Evolutionary conservation across 2,113 vertebrate genomes (phyloP).

Genomic region (Psammodynastes pulverulentus): DNA sequence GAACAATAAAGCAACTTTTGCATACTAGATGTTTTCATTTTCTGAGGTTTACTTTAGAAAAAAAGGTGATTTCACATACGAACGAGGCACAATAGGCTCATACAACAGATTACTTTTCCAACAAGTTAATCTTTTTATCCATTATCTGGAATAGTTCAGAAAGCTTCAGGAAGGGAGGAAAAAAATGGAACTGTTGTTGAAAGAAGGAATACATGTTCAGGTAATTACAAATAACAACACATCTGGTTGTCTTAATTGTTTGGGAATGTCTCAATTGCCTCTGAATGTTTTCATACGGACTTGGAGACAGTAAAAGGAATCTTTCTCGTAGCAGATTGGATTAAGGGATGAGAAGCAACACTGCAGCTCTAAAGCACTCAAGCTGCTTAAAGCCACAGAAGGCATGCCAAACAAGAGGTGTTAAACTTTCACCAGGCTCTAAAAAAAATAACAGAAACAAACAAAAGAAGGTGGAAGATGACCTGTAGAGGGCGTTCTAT

Average conservation of each 20-base stretch:
- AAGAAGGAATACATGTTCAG: constrained; percentile 76
- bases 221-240: constrained; percentile 81
- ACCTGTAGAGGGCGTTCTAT: constrained; percentile 4
- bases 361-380: constrained; percentile 53
- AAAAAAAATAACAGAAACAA: constrained; percentile 22
- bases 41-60: constrained; percentile 60
- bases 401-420: constrained; percentile 28
- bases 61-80: constrained; percentile 64
- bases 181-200: constrained; percentile 61
- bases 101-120: constrained; percentile 62
- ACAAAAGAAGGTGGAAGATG: constrained; percentile 43
- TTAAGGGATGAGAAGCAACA: constrained; percentile 69
- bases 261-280: constrained; percentile 78
- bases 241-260: constrained; percentile 82
- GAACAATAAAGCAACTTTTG: constrained; percentile 36
- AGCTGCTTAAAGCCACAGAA: constrained; percentile 57
- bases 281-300: constrained; percentile 73
- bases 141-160: constrained; percentile 74
- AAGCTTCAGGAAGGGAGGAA: constrained; percentile 63
- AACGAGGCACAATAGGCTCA: constrained; percentile 64
- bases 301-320: constrained; percentile 72
- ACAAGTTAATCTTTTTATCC: constrained; percentile 71
- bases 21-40: constrained; percentile 61
- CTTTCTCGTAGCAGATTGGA: constrained; percentile 72
- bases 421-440: constrained; percentile 51